Conservation (phyloP, 2,113 vertebrate genomes). For the Dolichotis patagonum region DNA sequence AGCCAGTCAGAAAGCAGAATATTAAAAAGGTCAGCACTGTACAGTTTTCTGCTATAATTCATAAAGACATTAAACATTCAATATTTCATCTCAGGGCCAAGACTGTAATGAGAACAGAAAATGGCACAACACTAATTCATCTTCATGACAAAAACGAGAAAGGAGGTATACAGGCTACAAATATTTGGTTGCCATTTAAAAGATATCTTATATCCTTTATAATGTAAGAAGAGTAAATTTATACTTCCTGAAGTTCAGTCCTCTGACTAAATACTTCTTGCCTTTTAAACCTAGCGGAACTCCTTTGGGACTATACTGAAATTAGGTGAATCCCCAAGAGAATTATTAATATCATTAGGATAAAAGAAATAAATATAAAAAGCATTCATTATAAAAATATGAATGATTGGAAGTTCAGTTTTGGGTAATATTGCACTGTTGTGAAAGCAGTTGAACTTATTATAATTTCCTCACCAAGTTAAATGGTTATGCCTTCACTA, state of each 20-base stretch:
- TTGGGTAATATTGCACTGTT: constrained; percentile 29
- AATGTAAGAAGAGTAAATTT: constrained; percentile 77
- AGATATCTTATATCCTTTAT: constrained; percentile 74
- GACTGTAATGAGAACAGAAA: constrained; percentile 89
- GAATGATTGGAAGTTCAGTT: constrained; percentile 51
- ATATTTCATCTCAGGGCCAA: constrained; percentile 89
- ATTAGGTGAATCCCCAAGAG: constrained; percentile 33
- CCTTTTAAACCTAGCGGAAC: constrained; percentile 61
- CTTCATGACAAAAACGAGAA: constrained; percentile 88
- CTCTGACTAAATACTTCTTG: constrained; percentile 55
- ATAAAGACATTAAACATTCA: constrained; percentile 87
- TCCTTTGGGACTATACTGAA: constrained; percentile 26
- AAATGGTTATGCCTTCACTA: neutral
- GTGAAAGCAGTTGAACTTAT: constrained; percentile 41
- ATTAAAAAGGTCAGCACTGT: constrained; percentile 90
- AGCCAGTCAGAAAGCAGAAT: constrained; percentile 89
- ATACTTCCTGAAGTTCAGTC: constrained; percentile 55
- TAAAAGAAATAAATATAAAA: constrained; percentile 66
- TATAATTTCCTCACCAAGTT: constrained; percentile 48
- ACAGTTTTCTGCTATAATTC: constrained; percentile 87
- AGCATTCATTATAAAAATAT: constrained; percentile 27
- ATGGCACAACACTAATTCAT: constrained; percentile 89
- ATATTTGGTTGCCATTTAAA: constrained; percentile 81
- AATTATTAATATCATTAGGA: neutral
- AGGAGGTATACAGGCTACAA: constrained; percentile 82